Base-by-base conservation (phyloP, 2,797 vertebrate genomes). In the Tenualosa ilisha region DNA sequence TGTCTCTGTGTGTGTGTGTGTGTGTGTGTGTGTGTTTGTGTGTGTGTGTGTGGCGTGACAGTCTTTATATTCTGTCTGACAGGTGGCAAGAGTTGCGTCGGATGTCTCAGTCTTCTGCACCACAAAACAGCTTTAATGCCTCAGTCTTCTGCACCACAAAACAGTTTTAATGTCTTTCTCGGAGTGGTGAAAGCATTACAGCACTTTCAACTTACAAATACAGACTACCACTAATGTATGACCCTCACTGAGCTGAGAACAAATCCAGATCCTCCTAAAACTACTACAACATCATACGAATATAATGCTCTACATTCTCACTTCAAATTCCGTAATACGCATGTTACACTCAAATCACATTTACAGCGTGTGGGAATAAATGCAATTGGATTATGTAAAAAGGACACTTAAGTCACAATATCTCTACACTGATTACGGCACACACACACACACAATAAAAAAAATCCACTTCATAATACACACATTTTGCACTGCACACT, bases 71-170 rank as follows among this genome's bases (percentile, higher is more conserved):
- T 94, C 92, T 92, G 92, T 94, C 91, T 93, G 93, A 93, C 93
- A 93, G 92, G 91, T 93, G 93, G 93, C 90, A 92, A 92, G 92
- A 92, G 91, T 94, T 94, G 92, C 92, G 91, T 91, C 56, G 31
- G 11, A 72, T 72, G 65, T 93, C 40, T 93, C 91, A 90, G 91
- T 89, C 91, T 92, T 93, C 94, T 94, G 92, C 91, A 91, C 93
- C 94, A 93, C 92, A 91, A 93, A 93, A 93, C 91, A 91, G 91
- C 91, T 90, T 92, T 88, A 93, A 84, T 91, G 91, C 90, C 90
- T 93, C n/a, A n/a, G n/a, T n/a, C n/a, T n/a, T n/a, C n/a, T n/a
- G n/a, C 91, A 91, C 93, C 94, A 93, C 92, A 92, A 93, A 93
- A 93, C 91, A 91, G 91, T 90, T 90, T 92, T 88, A 93, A 84